Evolutionary conservation across 2,797 vertebrate genomes (phyloP), one percentile per base, ranked within the genome.

Genomic region (Danionella dracula): DNA sequence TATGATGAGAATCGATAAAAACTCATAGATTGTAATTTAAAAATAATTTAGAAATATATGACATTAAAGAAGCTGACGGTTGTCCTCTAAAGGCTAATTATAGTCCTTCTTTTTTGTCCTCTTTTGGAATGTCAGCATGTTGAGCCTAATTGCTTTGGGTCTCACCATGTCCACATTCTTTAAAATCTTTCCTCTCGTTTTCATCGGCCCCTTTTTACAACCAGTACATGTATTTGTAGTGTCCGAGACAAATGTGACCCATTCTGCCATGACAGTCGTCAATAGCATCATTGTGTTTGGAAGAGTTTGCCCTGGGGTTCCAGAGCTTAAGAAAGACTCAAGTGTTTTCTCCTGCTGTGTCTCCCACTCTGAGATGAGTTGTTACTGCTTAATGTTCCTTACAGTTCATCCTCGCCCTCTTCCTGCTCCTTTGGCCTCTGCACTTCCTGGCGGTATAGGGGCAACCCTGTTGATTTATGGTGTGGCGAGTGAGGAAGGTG

Each of bases 221-320:
- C 72, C 8, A 56, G 76, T 58, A 62, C 79, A 73, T 54, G 46
- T 78, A 79, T 70, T 69, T 76, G 71, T 81, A 84, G 78, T 65
- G 55, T 41, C 73, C 75, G 62, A 77, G 81, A 87, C 71, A 84
- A 86, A 83, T 71, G 74, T 34, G 68, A 69, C 75, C 85, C 84
- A 82, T 67, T 72, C 84, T 77, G 66, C 75, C 77, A 76, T 73
- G 50, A 74, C 74, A 77, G 75, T 70, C 60, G 67, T 81, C 79
- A 92, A 87, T 87, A 74, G 82, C 72, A 69, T 82, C 72, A 85
- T 87, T 81, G 77, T 88, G 79, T 74, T 76, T 45, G 45, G 34
- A 80, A 60, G 68, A 84, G 82, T 74, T 61, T 59, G 41, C 56
- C 41, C 44, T 59, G 13, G 16, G 60, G 64, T 20, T 15, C 13